Evolutionary conservation across 2,888 invertebrate species (phyloP).

Genomic region (Unio delphinus): DNA sequence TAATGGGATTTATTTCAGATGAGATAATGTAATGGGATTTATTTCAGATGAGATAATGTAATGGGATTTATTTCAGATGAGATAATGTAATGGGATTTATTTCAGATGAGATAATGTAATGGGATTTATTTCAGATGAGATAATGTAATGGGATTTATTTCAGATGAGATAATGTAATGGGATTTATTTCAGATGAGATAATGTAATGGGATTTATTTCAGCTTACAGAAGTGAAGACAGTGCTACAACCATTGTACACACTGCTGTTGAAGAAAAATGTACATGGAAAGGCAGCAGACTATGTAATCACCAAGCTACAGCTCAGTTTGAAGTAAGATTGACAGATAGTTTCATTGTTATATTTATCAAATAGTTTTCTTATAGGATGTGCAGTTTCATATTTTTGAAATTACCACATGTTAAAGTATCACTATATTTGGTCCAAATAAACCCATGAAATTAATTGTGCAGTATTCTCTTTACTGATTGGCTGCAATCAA

Average conservation of each 20-base stretch:
- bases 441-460: no score
- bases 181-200: not conserved
- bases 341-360: no score
- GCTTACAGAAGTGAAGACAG: slow-evolving; percentile 78
- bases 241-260: slow-evolving; percentile 80
- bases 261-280: slow-evolving; percentile 78
- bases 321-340: slow-evolving; percentile 76
- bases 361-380: no score
- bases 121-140: no score
- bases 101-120: slow-evolving; percentile 35
- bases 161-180: slow-evolving; percentile 35
- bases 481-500: no score
- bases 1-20: slow-evolving; percentile 39
- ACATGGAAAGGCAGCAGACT: slow-evolving; percentile 80
- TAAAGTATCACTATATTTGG: no score
- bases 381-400: no score
- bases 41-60: slow-evolving; percentile 36
- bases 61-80: no score
- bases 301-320: slow-evolving; percentile 81
- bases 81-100: not conserved
- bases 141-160: slow-evolving; percentile 3
- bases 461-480: no score
- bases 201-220: slow-evolving; percentile 36
- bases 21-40: not conserved
- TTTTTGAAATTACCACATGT: no score